Conservation (phyloP, 2,113 vertebrate genomes). For the Python bivittatus region DNA sequence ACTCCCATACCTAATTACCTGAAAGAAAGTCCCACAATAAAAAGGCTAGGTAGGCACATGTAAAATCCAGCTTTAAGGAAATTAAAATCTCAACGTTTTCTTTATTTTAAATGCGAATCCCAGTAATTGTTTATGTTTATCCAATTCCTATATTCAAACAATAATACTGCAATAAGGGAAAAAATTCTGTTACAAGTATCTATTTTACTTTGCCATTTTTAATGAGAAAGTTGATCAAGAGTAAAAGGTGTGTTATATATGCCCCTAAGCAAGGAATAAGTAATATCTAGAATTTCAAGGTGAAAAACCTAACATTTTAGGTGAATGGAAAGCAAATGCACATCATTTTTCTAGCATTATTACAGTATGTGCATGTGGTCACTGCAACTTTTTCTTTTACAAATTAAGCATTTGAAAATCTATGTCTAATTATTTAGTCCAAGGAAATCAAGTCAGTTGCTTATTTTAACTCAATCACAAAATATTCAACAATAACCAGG, state of each 20-base stretch:
- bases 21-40: neutral
- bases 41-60: neutral
- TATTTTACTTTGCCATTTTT: conserved; percentile 43
- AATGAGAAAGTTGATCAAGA: conserved; percentile 52
- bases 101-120: neutral
- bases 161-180: conserved; percentile 46
- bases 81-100: conserved; percentile 1
- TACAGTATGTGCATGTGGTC: conserved; percentile 29
- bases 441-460: conserved; percentile 49
- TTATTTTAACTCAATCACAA: conserved; percentile 54
- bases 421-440: conserved; percentile 60
- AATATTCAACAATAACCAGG: conserved; percentile 61
- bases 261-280: conserved; percentile 24
- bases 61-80: conserved; percentile 19
- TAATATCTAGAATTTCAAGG: neutral
- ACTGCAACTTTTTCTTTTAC: conserved; percentile 60
- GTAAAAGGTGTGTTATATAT: conserved; percentile 30
- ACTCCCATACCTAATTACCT: neutral
- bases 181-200: conserved; percentile 44
- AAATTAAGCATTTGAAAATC: conserved; percentile 64
- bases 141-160: conserved; percentile 18
- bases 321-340: neutral
- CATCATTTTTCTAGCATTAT: neutral
- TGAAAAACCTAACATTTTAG: neutral
- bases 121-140: conserved; percentile 27